Evolutionary conservation across 2,888 invertebrate genomes (phyloP), one percentile per base, ranked within the genome.

Genomic region (Boloria selene): DNA sequence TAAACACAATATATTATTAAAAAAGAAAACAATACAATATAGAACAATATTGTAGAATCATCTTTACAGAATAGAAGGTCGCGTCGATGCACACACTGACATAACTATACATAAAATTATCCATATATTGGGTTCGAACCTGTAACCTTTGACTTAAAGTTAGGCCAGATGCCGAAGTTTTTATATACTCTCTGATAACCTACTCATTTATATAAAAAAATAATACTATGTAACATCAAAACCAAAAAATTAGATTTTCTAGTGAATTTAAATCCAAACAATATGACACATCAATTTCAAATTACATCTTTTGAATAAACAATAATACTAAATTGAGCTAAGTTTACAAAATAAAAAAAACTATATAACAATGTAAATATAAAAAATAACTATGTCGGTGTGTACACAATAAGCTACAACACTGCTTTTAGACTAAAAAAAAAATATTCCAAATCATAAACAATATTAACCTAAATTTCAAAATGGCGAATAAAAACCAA

Each of bases 1-100:
- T 89, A 90, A 91, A 91, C 90, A 90, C 89, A 90, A 90, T 91
- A 90, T 91, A 90, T 90, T 90, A 90, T 87, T 88, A 87, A 83
- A 88, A 90, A 90, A 87, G 86, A 84, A 81, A 87, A 90, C 87
- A 90, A 88, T 87, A 90, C 89, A 88, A 87, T 89, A 88, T 84
- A 86, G 90, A 89, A 88, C 87, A 85, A 88, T 90, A 88, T 89
- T 87, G 88, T 88, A 88, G 87, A 87, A 85, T 87, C 82, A 85
- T 86, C 80, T 86, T 86, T 82, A 86, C 85, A 86, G 82, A 83
- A 86, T 84, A 86, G 82, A 83, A 79, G 75, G 74, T 72, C 66
- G 68, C 68, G 66, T 38, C 38, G 58, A 59, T 44, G 55, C 42
- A 49, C 61, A 52, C 63, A 63, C 54, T 49, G 17, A 49, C 49